Evolutionary conservation across 2,113 vertebrate genomes (phyloP).

Genomic region (Isurus oxyrinchus): DNA sequence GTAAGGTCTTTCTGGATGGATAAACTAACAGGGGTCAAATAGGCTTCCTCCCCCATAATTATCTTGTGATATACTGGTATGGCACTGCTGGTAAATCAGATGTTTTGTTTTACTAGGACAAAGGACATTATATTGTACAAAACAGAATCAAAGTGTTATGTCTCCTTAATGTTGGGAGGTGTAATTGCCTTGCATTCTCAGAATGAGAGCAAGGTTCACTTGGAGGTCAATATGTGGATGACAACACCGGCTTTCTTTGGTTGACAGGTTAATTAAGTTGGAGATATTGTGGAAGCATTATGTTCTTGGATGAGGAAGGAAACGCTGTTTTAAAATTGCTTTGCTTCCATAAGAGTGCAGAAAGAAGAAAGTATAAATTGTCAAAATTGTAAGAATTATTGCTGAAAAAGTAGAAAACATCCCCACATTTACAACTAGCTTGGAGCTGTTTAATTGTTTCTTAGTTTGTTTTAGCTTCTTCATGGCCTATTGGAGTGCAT

Average conservation of each 20-base stretch:
- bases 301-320: neutral
- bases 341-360: neutral
- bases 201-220: neutral
- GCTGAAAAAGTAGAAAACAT: neutral
- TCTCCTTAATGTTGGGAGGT: neutral
- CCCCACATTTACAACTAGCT: neutral
- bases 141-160: neutral
- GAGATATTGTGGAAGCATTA: neutral
- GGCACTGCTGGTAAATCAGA: neutral
- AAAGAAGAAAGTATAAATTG: neutral
- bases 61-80: neutral
- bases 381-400: neutral
- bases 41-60: neutral
- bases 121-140: neutral
- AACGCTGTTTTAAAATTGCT: neutral
- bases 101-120: neutral
- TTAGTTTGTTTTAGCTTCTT: neutral
- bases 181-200: neutral
- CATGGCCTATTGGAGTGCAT: neutral
- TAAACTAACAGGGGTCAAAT: neutral
- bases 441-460: neutral
- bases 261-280: slow-evolving; percentile 1
- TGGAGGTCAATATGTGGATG: neutral
- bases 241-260: neutral
- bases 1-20: neutral